These are phyloP conservation scores for Discoglossus pictus DNA, from an alignment of 2,797 vertebrate genomes.

Conservation along the genomic window DNA sequence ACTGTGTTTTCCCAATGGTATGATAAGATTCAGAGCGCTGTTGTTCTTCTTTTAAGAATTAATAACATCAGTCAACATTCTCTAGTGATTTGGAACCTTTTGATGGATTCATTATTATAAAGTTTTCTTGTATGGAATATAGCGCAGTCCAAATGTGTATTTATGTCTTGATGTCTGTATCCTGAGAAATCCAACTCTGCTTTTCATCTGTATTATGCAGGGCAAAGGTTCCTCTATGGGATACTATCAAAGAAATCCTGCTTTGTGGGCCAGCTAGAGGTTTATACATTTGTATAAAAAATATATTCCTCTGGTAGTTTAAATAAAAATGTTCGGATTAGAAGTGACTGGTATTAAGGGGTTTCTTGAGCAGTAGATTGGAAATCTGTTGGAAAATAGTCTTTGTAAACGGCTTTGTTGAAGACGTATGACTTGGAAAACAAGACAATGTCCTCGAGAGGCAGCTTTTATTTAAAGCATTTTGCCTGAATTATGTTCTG, in stretches of 20 bases:
- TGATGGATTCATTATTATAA: too few relatives aligned
- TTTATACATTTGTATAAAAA: conserved; percentile 21
- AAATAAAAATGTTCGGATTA: conserved; percentile 27
- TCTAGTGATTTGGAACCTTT: too few relatives aligned
- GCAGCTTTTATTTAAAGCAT: conserved; percentile 32
- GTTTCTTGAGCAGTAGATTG: conserved; percentile 22
- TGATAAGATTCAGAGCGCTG: too few relatives aligned
- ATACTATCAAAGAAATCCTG: conserved; percentile 14
- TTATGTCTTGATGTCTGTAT: too few relatives aligned
- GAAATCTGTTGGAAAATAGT: conserved; percentile 24
- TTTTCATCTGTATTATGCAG: conserved; percentile 23
- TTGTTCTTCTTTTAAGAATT: too few relatives aligned
- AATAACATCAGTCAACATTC: too few relatives aligned
- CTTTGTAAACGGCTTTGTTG: conserved; percentile 32
- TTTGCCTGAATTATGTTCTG: conserved; percentile 40
- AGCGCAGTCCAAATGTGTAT: too few relatives aligned
- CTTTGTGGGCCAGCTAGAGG: conserved; percentile 4
- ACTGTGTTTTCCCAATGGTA: too few relatives aligned
- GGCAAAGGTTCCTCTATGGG: conserved; percentile 20
- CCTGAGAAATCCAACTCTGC: too few relatives aligned
- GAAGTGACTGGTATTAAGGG: conserved; percentile 26
- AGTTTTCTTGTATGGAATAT: too few relatives aligned
- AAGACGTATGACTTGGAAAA: conserved; percentile 31
- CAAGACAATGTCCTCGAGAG: conserved; percentile 23
- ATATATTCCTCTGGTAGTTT: conserved; percentile 15